Conservation (phyloP, 64 coral and sea anemone species). For the Catalaphyllia jardinei region DNA sequence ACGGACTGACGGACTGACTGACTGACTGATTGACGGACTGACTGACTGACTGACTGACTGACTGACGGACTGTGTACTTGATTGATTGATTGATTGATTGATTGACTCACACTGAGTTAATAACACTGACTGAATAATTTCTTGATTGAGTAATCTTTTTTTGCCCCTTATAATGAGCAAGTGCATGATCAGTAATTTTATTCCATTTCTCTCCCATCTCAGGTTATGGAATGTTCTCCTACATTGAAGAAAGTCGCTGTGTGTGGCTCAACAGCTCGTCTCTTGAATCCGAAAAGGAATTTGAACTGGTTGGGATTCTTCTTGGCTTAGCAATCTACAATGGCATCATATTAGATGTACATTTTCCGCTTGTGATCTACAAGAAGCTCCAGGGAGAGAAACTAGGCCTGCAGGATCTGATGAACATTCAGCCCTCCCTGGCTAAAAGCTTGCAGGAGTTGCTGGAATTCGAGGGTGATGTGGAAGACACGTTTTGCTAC, state of each 20-base stretch:
- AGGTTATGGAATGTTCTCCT: slow-evolving; percentile 94
- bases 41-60: too few species aligned
- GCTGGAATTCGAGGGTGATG: slow-evolving; percentile 84
- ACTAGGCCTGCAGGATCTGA: slow-evolving; percentile 68
- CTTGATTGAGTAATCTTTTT: not conserved
- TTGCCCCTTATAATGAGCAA: not conserved
- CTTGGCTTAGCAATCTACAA: slow-evolving; percentile 96
- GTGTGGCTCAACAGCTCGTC: slow-evolving; percentile 90
- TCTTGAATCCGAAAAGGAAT: slow-evolving; percentile 83
- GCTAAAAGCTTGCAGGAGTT: slow-evolving; percentile 78
- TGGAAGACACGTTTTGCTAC: slow-evolving; percentile 89
- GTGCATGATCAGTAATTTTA: too few species aligned
- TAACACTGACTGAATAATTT: not conserved
- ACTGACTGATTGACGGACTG: not conserved
- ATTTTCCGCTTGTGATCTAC: slow-evolving; percentile 93
- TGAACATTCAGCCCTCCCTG: slow-evolving; percentile 76
- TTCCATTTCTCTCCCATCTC: not conserved
- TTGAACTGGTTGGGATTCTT: slow-evolving; percentile 87
- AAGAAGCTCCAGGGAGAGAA: slow-evolving; percentile 85
- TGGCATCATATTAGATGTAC: slow-evolving; percentile 91
- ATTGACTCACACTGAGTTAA: too few species aligned
- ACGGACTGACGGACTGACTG: not conserved
- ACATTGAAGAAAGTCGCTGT: slow-evolving; percentile 69
- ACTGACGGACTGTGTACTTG: too few species aligned
- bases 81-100: too few species aligned